Evolutionary conservation across 2,888 invertebrate species (phyloP).

Genomic region (Clivina fossor): DNA sequence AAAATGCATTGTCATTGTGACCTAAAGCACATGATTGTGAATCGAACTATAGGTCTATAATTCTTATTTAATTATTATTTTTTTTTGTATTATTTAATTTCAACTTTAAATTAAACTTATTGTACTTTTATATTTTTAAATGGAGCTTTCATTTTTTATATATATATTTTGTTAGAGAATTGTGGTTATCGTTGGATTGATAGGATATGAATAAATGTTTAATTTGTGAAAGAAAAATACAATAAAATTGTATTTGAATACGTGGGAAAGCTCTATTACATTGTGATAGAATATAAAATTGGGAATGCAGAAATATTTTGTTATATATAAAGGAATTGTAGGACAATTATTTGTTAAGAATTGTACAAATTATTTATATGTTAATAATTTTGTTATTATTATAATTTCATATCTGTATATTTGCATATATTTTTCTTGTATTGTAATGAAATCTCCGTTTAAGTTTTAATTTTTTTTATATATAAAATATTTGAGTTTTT

Average conservation of each 20-base stretch:
- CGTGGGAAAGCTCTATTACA: constrained; percentile 17
- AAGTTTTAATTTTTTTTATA: too few relatives aligned
- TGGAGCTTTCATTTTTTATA: constrained; percentile 10
- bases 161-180: constrained; percentile 6
- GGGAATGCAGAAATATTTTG: constrained; percentile 16
- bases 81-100: constrained; percentile 8
- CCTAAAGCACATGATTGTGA: too few relatives aligned
- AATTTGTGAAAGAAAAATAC: constrained; percentile 3
- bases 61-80: too few relatives aligned
- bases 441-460: too few relatives aligned
- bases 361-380: constrained; percentile 10
- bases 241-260: constrained; percentile 10
- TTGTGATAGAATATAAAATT: constrained; percentile 21
- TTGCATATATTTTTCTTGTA: too few relatives aligned
- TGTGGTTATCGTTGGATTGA: too few relatives aligned
- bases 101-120: background rate
- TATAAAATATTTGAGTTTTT: too few relatives aligned
- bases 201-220: too few relatives aligned
- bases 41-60: too few relatives aligned
- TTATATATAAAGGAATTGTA: too few relatives aligned
- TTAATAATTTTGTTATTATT: background rate
- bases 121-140: constrained; percentile 21
- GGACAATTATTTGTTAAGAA: too few relatives aligned
- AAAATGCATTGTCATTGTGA: too few relatives aligned
- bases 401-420: background rate